These are phyloP conservation scores for Imbricaverruca yamaguchii DNA, from an alignment of 2,888 invertebrate genomes.

Conservation along the genomic window DNA sequence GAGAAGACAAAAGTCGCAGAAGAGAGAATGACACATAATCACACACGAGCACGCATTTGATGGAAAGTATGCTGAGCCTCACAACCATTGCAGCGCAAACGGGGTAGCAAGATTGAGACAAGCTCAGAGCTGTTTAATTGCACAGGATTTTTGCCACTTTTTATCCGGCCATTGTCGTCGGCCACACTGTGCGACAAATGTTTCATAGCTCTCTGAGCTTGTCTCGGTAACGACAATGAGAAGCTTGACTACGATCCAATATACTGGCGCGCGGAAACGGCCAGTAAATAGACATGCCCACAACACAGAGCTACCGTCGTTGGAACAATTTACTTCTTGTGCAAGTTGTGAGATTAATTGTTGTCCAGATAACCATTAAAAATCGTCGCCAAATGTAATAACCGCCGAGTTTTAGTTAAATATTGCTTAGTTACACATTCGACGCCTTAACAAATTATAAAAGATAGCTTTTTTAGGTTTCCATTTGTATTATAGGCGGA, in stretches of 20 bases:
- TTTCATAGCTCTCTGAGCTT: neutral
- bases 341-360: too few species aligned
- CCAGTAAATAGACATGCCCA: neutral
- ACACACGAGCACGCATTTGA: neutral
- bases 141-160: neutral
- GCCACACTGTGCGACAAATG: too few species aligned
- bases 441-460: too few species aligned
- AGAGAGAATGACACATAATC: too few species aligned
- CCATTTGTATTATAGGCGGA: too few species aligned
- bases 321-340: neutral
- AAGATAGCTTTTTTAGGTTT: too few species aligned
- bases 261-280: neutral
- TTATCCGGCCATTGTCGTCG: too few species aligned
- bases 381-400: too few species aligned
- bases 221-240: neutral
- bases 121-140: neutral
- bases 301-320: neutral
- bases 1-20: neutral
- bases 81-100: neutral
- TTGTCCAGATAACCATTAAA: too few species aligned
- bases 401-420: too few species aligned
- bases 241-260: neutral
- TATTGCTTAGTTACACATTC: too few species aligned
- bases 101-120: neutral
- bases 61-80: neutral